Conservation (phyloP, 2,797 vertebrate genomes). For the Nothura maculosa region DNA sequence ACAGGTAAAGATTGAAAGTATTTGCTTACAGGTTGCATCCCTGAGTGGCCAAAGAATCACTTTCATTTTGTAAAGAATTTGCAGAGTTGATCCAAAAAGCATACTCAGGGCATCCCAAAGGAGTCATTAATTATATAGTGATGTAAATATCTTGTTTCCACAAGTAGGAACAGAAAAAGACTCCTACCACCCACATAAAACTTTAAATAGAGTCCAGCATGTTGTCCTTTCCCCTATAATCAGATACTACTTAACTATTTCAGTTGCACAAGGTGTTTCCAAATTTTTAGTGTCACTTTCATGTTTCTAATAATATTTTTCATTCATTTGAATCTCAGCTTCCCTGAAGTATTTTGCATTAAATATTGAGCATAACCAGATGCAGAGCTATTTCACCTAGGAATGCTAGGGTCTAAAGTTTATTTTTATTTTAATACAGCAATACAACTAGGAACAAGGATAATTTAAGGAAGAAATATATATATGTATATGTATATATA, state of each 20-base stretch:
- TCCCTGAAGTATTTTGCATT: conserved; percentile 16
- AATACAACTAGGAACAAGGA: not conserved
- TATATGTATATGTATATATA: not conserved
- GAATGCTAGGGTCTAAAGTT: not conserved
- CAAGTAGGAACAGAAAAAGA: conserved; percentile 1
- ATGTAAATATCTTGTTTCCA: conserved; percentile 50
- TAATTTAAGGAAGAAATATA: not conserved
- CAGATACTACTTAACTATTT: conserved; percentile 32
- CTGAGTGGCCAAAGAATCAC: not conserved
- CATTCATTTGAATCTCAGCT: conserved; percentile 43
- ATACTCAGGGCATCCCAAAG: not conserved
- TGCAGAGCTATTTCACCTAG: conserved; percentile 23
- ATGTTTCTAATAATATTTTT: conserved; percentile 25
- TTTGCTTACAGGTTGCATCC: not conserved
- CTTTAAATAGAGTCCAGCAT: not conserved
- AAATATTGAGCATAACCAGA: not conserved
- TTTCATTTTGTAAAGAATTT: not conserved
- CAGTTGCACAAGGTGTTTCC: conserved; percentile 22
- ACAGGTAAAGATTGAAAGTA: not conserved
- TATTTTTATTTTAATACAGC: conserved; percentile 28
- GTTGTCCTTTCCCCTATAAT: not conserved
- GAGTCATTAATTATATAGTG: not conserved
- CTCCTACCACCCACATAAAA: not conserved
- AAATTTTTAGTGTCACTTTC: conserved; percentile 36
- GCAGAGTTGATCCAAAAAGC: conserved; percentile 1